Evolutionary conservation across 2,797 vertebrate species (phyloP), one percentile per base, ranked within the genome.

Genomic region (Sylvilagus floridanus): DNA sequence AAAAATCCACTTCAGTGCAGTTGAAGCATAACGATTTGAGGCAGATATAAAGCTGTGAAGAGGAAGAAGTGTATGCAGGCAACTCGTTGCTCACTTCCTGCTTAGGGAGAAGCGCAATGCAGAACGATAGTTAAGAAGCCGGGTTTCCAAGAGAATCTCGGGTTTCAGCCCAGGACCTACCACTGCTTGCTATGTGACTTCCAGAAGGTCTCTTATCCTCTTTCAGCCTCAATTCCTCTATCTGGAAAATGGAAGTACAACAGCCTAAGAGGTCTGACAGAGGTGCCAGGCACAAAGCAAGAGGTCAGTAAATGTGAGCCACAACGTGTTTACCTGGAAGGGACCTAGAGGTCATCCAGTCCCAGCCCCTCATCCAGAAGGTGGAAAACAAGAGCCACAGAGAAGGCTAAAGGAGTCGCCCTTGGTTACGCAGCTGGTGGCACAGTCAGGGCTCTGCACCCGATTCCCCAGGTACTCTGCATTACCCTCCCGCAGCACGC

Each of bases 121-220:
- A 87, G 65, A 85, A 91, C 21, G 57, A 19, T 68, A 66, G 52
- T 77, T 72, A 88, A 91, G 54, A 88, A 76, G 22, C 32, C 82
- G 72, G 50, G 26, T 83, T 93, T 90, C 77, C 7, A 2, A 93
- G 47, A 19, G 10, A 35, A 32, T 30, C 76, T 91, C 77, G 66
- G 69, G 26, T 37, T 91, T 82, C 89, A 96, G 75, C 83, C 78
- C 65, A 93, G 52, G 32, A 63, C 95, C 62, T 90, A 68, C 77
- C 30, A 68, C 88, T 76, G 17, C 57, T 92, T 1, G 0, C 62
- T 83, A 22, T 1, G 2, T 72, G 62, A 90, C 60, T 87, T 73
- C 47, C 77, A 26, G 62, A 19, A 90, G 30, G 26, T 79, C 50
- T 90, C 63, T 92, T 68, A 28, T 8, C 11, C 17, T 84, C 83